Conservation (phyloP, 1,140 invertebrate species). For the Lordiphosa clarofinis region DNA sequence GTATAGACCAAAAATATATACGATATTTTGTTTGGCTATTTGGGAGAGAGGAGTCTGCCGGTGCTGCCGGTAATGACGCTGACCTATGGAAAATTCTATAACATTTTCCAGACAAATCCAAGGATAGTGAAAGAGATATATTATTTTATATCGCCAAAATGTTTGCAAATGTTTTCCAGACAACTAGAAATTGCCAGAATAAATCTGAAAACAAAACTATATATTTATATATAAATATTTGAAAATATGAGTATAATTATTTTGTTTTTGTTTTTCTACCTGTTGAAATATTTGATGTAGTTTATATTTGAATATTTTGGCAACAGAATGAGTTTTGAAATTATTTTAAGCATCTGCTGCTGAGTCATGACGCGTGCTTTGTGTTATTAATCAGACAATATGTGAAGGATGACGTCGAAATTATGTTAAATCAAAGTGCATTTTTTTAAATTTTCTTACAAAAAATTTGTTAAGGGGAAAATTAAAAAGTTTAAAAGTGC, state of each 20-base stretch:
- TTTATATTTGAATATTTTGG: conserved; percentile 50
- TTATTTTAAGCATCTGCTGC: conserved; percentile 60
- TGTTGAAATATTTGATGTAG: conserved; percentile 53
- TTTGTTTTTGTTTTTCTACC: conserved; percentile 38
- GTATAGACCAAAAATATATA: background rate
- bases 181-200: conserved; percentile 45
- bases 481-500: too few relatives aligned
- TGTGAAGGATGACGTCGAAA: conserved; percentile 38
- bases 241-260: conserved; percentile 20
- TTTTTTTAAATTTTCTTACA: too few relatives aligned
- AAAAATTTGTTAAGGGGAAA: too few relatives aligned
- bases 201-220: conserved; percentile 13
- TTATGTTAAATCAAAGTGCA: too few relatives aligned
- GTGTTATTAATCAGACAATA: conserved; percentile 23
- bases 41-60: conserved; percentile 13
- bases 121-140: too few relatives aligned
- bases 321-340: conserved; percentile 57
- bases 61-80: conserved; percentile 21
- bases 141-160: conserved; percentile 11
- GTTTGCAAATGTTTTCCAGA: conserved; percentile 7
- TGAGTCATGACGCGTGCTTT: conserved; percentile 60
- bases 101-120: conserved; percentile 9
- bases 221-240: background rate
- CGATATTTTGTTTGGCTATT: conserved; percentile 24
- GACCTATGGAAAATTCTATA: conserved; percentile 48